These are phyloP conservation scores for Unio pictorum DNA, from an alignment of 2,888 invertebrate genomes.

Conservation along the genomic window DNA sequence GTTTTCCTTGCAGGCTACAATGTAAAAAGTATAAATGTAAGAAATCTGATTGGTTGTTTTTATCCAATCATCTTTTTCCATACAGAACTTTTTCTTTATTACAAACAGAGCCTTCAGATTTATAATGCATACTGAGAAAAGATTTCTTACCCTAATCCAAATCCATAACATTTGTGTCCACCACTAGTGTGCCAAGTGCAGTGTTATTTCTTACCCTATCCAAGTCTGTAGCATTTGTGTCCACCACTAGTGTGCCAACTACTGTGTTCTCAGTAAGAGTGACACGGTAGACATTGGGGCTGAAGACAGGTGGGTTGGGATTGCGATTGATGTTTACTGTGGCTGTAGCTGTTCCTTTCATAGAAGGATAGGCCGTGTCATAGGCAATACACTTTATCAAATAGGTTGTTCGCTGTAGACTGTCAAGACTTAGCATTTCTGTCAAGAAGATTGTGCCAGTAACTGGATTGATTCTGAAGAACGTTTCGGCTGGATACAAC, in stretches of 20 bases:
- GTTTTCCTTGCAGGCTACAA: no score
- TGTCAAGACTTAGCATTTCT: slow-evolving; percentile 38
- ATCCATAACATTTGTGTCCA: neutral
- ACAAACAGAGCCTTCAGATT: no score
- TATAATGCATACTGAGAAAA: no score
- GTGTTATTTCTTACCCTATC: slow-evolving; percentile 48
- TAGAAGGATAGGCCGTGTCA: slow-evolving; percentile 55
- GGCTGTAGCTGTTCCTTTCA: slow-evolving; percentile 48
- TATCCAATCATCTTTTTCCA: no score
- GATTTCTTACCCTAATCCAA: neutral
- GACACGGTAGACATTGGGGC: slow-evolving; percentile 24
- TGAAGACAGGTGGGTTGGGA: slow-evolving; percentile 55
- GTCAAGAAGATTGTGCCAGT: slow-evolving; percentile 41
- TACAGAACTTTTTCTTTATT: no score
- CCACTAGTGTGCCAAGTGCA: neutral
- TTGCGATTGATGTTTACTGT: slow-evolving; percentile 61
- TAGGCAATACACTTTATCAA: slow-evolving; percentile 44
- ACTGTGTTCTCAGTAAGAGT: slow-evolving; percentile 43
- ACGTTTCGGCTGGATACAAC: slow-evolving; percentile 52
- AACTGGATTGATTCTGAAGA: slow-evolving; percentile 49
- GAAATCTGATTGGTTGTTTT: no score
- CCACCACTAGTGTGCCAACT: slow-evolving; percentile 46
- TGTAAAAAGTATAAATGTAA: no score
- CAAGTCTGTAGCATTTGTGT: slow-evolving; percentile 52
- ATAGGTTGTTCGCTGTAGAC: slow-evolving; percentile 39